Evolutionary conservation across 2,888 invertebrate species (phyloP), one percentile per base, ranked within the genome.

Genomic region (Lasioglossum lativentre): DNA sequence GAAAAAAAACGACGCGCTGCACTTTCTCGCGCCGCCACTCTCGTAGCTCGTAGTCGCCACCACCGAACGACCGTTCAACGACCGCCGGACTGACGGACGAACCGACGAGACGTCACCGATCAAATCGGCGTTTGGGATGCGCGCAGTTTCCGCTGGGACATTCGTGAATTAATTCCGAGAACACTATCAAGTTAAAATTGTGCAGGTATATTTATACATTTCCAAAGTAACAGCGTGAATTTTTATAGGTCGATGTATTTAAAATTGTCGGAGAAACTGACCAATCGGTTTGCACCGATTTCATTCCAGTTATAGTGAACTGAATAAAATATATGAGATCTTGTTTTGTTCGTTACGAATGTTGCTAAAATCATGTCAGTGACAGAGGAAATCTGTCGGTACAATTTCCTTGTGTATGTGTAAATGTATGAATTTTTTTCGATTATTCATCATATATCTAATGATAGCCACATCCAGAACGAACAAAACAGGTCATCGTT

Each of bases 21-120:
- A 19, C 63, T 63, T n/a, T 45, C 74, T 66, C 42, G 73, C 63
- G 45, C 45, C 79, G 12, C 78, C 38, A 30, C 47, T 59, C 79
- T 42, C 40, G 66, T 76, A 76, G 76, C 66, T 76, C 76, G 76
- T 68, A 68, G 76, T 77, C 66, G 78, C 38, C 34, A 56, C 68
- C 68, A 40, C 38, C 80, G 66, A 59, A 30, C 63, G 42, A 45
- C 30, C 27, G 45, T 27, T 16, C 30, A 27, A 68, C 66, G 14
- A 40, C 19, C 38, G 23, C 40, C 68, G 34, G 59, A 68, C 68
- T 1, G 38, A 68, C 68, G 23, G 38, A 68, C 68, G 23, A n/a
- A 19, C 10, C 34, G 10, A 68, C n/a, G n/a, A n/a, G n/a, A n/a
- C 38, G 38, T 23, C 45, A 45, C 27, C 63, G 34, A 45, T 66